A percentile compares a stretch with the other conserved stretches of the same genome.
These are phyloP conservation scores for Lycophotia porphyrea DNA, from an alignment of 2,888 invertebrate genomes.

Conservation along the genomic window DNA sequence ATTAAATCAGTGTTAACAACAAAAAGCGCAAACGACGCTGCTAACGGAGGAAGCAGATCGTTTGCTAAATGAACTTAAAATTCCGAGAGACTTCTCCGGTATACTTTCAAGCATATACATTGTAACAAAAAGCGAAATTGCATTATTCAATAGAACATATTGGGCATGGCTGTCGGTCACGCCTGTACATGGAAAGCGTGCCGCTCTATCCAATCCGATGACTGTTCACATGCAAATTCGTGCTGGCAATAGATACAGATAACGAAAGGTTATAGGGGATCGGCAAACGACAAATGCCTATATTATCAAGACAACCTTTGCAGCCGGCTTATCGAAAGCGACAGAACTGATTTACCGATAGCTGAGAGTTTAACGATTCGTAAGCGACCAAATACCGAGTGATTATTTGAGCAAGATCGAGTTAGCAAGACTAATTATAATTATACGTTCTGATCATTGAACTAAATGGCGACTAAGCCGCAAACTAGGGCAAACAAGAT, in stretches of 20 bases:
- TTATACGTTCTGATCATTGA: conserved; percentile 30
- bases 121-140: conserved; percentile 57
- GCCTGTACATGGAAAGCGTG: conserved; percentile 66
- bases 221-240: conserved; percentile 70
- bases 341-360: conserved; percentile 57
- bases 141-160: conserved; percentile 65
- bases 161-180: conserved; percentile 66
- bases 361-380: conserved; percentile 49
- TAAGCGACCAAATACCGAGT: conserved; percentile 29
- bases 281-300: conserved; percentile 62
- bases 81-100: conserved; percentile 36
- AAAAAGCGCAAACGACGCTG: conserved; percentile 27
- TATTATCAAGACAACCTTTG: conserved; percentile 58
- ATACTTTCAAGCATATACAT: conserved; percentile 32
- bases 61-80: conserved; percentile 47
- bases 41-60: conserved; percentile 38
- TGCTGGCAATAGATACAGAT: conserved; percentile 65
- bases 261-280: conserved; percentile 68
- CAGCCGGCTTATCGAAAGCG: conserved; percentile 48
- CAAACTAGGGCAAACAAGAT: conserved; percentile 21
- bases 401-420: conserved; percentile 36
- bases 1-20: conserved; percentile 34
- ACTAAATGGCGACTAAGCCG: conserved; percentile 22
- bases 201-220: conserved; percentile 63
- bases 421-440: conserved; percentile 31